Percentiles rank a stretch among this genome's conserved stretches.
Evolutionary conservation across 2,797 vertebrate species (phyloP).

Genomic region (Ctenochaetus hawaiiensis): DNA sequence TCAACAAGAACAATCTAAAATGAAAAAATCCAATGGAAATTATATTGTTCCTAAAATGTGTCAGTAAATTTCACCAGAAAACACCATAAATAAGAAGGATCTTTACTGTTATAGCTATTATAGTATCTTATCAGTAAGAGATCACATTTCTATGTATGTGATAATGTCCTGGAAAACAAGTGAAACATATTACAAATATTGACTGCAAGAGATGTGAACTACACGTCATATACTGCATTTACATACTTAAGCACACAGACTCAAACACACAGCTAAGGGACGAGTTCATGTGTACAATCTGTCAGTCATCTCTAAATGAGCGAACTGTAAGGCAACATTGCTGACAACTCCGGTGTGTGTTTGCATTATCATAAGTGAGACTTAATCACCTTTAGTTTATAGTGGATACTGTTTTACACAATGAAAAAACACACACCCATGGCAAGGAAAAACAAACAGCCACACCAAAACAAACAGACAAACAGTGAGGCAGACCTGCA

Average conservation of each 20-base stretch:
- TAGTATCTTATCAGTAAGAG: neutral
- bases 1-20: conserved; percentile 17
- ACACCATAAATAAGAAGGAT: neutral
- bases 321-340: neutral
- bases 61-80: conserved; percentile 7
- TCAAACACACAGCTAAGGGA: neutral
- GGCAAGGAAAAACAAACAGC: conserved; percentile 30
- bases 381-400: conserved; percentile 17
- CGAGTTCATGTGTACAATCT: neutral
- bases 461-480: conserved; percentile 31
- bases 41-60: neutral
- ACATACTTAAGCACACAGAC: neutral
- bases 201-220: neutral
- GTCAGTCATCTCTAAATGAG: neutral
- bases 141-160: conserved; percentile 3
- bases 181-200: conserved; percentile 2
- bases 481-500: neutral
- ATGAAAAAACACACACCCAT: conserved; percentile 1
- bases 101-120: neutral
- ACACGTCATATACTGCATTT: neutral
- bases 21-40: neutral
- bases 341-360: conserved; percentile 12
- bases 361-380: conserved; percentile 19
- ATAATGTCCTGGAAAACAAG: conserved; percentile 16
- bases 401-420: conserved; percentile 4